Conservation (phyloP, 2,113 vertebrate species). For the Paradoxurus hermaphroditus region DNA sequence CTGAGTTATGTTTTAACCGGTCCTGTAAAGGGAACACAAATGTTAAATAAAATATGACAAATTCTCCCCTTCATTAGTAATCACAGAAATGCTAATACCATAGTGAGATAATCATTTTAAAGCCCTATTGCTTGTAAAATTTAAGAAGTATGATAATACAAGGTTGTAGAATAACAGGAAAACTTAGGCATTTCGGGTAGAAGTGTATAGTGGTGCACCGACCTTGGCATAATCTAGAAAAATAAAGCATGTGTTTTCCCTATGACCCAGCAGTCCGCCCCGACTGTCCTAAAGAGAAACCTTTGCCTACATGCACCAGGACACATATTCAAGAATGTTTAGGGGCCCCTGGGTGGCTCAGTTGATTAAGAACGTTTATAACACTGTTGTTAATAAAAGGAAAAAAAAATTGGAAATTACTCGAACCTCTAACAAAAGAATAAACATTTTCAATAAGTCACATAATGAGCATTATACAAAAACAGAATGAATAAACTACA, state of each 20-base stretch:
- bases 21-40: neutral
- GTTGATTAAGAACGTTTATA: no score
- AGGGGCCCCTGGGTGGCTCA: no score
- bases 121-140: neutral
- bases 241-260: neutral
- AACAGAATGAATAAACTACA: neutral
- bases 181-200: neutral
- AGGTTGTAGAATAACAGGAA: neutral
- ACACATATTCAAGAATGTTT: neutral
- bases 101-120: neutral
- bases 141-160: neutral
- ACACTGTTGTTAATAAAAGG: neutral
- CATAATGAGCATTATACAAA: neutral
- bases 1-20: neutral
- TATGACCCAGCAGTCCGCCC: neutral
- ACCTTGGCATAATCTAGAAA: neutral
- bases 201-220: neutral
- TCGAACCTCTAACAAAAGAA: neutral
- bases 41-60: neutral
- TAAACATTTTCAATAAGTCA: neutral
- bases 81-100: neutral
- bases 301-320: neutral
- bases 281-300: neutral
- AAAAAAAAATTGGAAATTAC: neutral
- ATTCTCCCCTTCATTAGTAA: neutral